These are phyloP conservation scores for Peromyscus californicus DNA, from an alignment of 2,113 vertebrate species.

Conservation along the genomic window DNA sequence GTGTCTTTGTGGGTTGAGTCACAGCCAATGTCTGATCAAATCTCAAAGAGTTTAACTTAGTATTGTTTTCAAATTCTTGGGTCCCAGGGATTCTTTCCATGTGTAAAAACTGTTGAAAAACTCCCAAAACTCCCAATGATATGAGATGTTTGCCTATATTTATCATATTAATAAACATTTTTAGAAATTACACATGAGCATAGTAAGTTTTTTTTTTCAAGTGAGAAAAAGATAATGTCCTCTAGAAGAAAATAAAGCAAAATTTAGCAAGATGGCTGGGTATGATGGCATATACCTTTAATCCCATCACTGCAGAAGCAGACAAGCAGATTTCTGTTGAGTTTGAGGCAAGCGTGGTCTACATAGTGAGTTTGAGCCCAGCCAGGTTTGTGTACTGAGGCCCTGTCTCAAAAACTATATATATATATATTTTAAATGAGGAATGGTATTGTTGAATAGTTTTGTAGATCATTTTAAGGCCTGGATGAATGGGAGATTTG, in stretches of 20 bases:
- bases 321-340: not conserved
- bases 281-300: not conserved
- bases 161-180: not conserved
- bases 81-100: not conserved
- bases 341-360: not conserved
- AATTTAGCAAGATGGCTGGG: not conserved
- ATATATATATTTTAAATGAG: not conserved
- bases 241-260: not conserved
- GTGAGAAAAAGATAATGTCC: not conserved
- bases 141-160: not conserved
- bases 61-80: not conserved
- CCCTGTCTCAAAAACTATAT: not conserved
- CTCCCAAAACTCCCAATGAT: not conserved
- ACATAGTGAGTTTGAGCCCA: not conserved
- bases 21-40: not conserved
- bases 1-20: not conserved
- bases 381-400: not conserved
- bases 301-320: not conserved
- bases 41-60: not conserved
- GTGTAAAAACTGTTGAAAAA: not conserved
- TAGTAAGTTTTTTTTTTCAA: not conserved
- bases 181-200: not conserved
- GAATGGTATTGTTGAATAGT: not conserved
- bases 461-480: not conserved
- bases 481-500: not conserved